Evolutionary conservation across 2,888 invertebrate genomes (phyloP).

Genomic region (Agonopterix subpropinquella): DNA sequence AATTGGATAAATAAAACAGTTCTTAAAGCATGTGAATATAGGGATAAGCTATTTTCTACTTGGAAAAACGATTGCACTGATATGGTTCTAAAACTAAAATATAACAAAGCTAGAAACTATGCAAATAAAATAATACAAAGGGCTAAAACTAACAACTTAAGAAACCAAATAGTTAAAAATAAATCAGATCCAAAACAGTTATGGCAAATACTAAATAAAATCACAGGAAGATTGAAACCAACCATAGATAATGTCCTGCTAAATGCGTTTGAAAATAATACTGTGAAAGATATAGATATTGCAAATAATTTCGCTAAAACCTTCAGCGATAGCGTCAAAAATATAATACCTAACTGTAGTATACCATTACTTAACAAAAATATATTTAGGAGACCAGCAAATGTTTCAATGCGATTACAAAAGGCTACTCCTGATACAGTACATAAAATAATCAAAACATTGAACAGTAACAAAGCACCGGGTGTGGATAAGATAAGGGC

Average conservation of each 20-base stretch:
- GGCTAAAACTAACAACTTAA: neutral
- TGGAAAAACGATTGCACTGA: neutral
- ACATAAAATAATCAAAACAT: too few relatives aligned
- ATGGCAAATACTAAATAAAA: neutral
- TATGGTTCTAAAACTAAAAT: too few relatives aligned
- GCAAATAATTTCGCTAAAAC: too few relatives aligned
- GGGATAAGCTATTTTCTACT: neutral
- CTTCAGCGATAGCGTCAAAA: too few relatives aligned
- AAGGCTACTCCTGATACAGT: too few relatives aligned
- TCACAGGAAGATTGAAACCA: neutral
- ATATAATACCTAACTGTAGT: too few relatives aligned
- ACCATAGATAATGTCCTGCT: neutral
- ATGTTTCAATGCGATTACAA: neutral
- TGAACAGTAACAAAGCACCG: neutral
- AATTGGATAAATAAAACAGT: neutral
- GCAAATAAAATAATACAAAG: too few relatives aligned
- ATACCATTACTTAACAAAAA: neutral
- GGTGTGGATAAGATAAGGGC: too few relatives aligned
- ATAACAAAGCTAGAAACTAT: too few relatives aligned
- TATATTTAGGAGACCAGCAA: neutral
- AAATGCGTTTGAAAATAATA: too few relatives aligned
- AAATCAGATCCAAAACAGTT: neutral
- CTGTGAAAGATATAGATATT: too few relatives aligned
- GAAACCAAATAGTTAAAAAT: neutral
- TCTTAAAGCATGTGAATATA: neutral